Percentiles rank a stretch among this genome's conserved stretches.
These are phyloP conservation scores for Clepsis dumicolana DNA, from an alignment of 2,888 invertebrate species.

Conservation along the genomic window DNA sequence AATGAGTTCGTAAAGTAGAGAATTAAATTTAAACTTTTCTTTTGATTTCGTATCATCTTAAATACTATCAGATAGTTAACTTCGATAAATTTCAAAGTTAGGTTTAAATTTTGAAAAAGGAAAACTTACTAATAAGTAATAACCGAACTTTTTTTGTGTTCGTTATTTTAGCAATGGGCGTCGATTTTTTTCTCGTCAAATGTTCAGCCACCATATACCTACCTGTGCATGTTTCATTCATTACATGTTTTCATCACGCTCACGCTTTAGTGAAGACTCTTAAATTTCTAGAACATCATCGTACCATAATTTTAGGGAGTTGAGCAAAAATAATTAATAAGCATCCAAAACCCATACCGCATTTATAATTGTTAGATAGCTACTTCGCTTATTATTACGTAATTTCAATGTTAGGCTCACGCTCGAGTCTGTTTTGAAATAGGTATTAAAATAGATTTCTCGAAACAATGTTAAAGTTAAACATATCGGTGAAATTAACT, in stretches of 20 bases:
- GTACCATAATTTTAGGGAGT: background rate
- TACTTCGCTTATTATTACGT: no score
- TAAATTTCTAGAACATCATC: background rate
- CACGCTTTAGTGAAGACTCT: constrained; percentile 2
- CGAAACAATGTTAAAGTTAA: background rate
- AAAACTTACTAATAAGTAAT: background rate
- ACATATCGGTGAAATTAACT: background rate
- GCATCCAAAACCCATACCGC: background rate
- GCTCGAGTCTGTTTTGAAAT: background rate
- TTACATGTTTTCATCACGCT: constrained; percentile 9
- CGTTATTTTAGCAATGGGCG: constrained; percentile 25
- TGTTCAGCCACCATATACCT: constrained; percentile 1
- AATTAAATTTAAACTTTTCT: background rate
- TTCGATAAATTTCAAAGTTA: background rate
- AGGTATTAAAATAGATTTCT: background rate
- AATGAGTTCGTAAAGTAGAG: background rate
- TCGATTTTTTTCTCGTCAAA: constrained; percentile 10
- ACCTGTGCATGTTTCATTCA: constrained; percentile 15
- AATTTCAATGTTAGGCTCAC: background rate
- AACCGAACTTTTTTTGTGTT: constrained; percentile 7
- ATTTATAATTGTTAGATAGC: no score
- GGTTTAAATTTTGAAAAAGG: background rate
- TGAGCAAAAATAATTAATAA: background rate
- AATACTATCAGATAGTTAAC: background rate
- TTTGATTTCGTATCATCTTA: background rate